Evolutionary conservation across 1,140 invertebrate genomes (phyloP).

Genomic region (Dendrolimus punctatus): DNA sequence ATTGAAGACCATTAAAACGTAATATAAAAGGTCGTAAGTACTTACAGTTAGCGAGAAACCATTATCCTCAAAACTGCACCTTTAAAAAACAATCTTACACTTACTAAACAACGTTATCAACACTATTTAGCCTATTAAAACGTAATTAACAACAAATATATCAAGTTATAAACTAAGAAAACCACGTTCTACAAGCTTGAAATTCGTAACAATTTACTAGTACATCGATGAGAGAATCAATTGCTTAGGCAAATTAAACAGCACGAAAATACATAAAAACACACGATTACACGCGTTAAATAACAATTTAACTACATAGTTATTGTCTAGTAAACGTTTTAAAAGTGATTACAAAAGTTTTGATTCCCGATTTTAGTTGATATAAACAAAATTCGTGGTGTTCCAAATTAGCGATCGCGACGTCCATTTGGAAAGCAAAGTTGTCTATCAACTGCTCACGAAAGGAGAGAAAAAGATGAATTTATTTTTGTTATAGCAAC

Average conservation of each 20-base stretch:
- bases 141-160: too few species aligned
- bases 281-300: slow-evolving; percentile 10
- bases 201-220: too few species aligned
- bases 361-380: slow-evolving; percentile 54
- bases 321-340: slow-evolving; percentile 43
- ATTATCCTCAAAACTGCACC: too few species aligned
- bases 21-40: too few species aligned
- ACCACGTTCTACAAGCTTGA: too few species aligned
- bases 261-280: slow-evolving; percentile 1
- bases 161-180: too few species aligned
- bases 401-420: slow-evolving; percentile 42
- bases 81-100: slow-evolving; percentile 2
- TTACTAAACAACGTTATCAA: slow-evolving; percentile 10
- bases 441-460: slow-evolving; percentile 47
- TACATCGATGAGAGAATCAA: not conserved
- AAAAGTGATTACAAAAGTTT: slow-evolving; percentile 68
- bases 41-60: too few species aligned
- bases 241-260: not conserved
- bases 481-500: slow-evolving; percentile 58
- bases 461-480: slow-evolving; percentile 55
- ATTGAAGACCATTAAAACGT: too few species aligned
- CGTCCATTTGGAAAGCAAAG: slow-evolving; percentile 63
- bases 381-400: slow-evolving; percentile 66
- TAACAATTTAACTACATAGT: slow-evolving; percentile 54
- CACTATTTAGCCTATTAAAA: not conserved